phyloP scores from a whole-genome alignment of 2,797 vertebrate species.

The Diceros bicornis region DNA sequence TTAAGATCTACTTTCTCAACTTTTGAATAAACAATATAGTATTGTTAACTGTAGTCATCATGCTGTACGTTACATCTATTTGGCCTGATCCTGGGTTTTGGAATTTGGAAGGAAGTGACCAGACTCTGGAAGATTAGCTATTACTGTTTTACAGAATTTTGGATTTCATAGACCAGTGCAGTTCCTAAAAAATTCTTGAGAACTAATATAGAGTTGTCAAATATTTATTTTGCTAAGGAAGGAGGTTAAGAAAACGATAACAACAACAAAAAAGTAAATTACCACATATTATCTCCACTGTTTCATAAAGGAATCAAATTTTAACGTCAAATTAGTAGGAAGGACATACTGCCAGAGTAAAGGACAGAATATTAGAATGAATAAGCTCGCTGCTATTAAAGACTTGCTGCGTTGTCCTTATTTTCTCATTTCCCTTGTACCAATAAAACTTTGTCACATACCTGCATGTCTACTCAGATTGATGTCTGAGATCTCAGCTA shows the following conservation, averaged over 20 bases:
- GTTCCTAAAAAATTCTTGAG: not conserved
- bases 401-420: not conserved
- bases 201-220: not conserved
- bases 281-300: not conserved
- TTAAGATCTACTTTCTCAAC: not conserved
- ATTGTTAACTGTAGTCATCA: not conserved
- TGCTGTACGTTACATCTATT: not conserved
- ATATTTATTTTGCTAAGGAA: slow-evolving; percentile 31
- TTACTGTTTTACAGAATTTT: slow-evolving; percentile 3
- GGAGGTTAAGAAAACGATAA: not conserved
- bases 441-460: not conserved
- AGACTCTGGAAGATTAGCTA: not conserved
- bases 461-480: not conserved
- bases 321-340: slow-evolving; percentile 31
- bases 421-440: slow-evolving; percentile 8
- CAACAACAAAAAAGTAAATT: not conserved
- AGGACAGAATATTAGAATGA: slow-evolving; percentile 12
- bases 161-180: slow-evolving; percentile 25
- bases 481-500: not conserved
- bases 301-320: slow-evolving; percentile 37
- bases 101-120: not conserved
- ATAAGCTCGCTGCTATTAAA: slow-evolving; percentile 21
- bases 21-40: not conserved
- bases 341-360: not conserved
- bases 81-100: not conserved